Base-by-base conservation (phyloP, 2,113 vertebrate genomes). In the Pomatostomus ruficeps region DNA sequence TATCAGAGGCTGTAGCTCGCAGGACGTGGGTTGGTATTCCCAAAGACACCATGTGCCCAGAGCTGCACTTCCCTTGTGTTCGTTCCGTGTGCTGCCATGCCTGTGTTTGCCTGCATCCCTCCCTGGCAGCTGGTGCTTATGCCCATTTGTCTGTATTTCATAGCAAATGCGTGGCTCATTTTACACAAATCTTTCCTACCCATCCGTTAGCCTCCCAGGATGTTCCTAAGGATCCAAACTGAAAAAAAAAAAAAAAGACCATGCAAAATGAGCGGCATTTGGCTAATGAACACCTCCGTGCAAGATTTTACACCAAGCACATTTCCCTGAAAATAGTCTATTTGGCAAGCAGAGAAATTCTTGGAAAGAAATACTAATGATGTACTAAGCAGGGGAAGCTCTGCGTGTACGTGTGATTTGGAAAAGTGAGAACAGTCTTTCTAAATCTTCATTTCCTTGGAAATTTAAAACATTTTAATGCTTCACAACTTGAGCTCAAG, bases 351-450 rank as follows among this genome's bases (percentile, higher is more conserved):
- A 63, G 18, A 86, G 35, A 78, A 87, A 84, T 84, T 92, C 79
- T 88, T 97, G 87, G 91, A 93, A 91, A 52, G 93, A 68, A 75
- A 66, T 82, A 23, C 81, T 84, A 71, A 45, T 70, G 35, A 68
- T 70, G 31, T 84, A n/a, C 42, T 85, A 36, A 65, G 58, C 46
- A 54, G 38, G 13, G 29, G 33, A 88, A 85, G 70, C 29, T 84
- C 28, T 61, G 4, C 77, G 40, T 70, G 75, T 71, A 28, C 3
- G 1, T 31, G 66, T 11, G 62, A 91, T 66, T 75, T 10, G 33
- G 49, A 40, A 78, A 88, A 85, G 46, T 35, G 94, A 93, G 67
- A 96, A 89, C 59, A 84, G 83, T 54, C 63, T 85, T 83, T 66
- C 88, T 91, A 54, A 54, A 54, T 81, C 84, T 90, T 73, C 20